Base-by-base conservation (phyloP, 2,888 invertebrate genomes). In the Drosophila acutilabella region DNA sequence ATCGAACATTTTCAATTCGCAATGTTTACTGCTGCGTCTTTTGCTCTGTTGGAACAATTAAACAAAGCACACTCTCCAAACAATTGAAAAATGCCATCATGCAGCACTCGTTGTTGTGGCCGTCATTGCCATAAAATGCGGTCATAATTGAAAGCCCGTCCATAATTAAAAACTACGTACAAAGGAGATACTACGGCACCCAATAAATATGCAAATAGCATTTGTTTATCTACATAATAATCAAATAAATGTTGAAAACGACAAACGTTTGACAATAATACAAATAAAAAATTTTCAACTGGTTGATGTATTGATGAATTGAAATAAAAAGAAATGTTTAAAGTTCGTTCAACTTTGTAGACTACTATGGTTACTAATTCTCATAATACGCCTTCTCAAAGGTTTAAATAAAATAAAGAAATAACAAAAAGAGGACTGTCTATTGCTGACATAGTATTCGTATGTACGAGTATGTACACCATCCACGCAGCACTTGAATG, bases 291-390 rank as follows among this genome's bases (percentile, higher is more conserved):
- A 54, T 57, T 66, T 62, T 52, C 51, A 66, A 64, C 71, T 64
- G 52, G 26, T 73, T 57, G 51, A 38, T 51, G 47, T 64, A 80
- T 80, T 80, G 78, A 79, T 67, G 26, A 64, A 52, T 58, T 58
- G 58, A 60, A 72, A 62, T 47, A 33, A 30, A 18, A 40, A 66
- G 38, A 64, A 64, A 68, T 75, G 57, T 53, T 60, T 64, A 52
- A 69, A 72, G 85, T 88, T 85, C 85, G 88, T 86, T 86, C 83
- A 85, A 86, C 85, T 60, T 60, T 57, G 59, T 59, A 36, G 52
- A 41, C 56, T 26, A 51, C 52, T 56, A 50, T 47, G 54, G 64
- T 52, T 53, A 47, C 69, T 65, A 70, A 62, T 36, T 33, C 33
- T 18, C 18, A n/a, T 70, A 58, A 71, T 62, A 73, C 71, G 74